Evolutionary conservation across 2,113 vertebrate species (phyloP), one percentile per base, ranked within the genome.

Genomic region (Esox niger): DNA sequence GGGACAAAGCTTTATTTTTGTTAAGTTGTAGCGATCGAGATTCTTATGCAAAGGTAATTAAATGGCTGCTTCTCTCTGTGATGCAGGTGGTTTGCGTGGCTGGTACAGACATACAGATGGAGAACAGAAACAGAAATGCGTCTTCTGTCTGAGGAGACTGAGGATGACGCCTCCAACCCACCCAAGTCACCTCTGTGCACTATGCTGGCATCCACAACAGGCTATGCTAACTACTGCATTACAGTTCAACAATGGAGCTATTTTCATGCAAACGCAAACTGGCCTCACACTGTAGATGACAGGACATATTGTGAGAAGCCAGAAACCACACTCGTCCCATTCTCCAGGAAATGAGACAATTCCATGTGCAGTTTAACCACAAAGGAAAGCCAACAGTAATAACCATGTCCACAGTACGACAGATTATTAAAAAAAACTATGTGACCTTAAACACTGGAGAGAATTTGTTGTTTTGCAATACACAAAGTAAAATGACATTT

Each of bases 41-140:
- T 71, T 84, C 75, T 79, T 84, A 89, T 87, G 89, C 88, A 88
- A 84, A 91, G 84, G 87, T 90, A 91, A 89, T 91, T 91, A 90
- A 90, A 87, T 80, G 79, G 84, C 71, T 79, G 75, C 82, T 84
- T 69, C 79, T 88, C 82, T 82, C 58, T 70, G 83, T 65, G 68
- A 55, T 77, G 60, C 67, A 58, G 29, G 31, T 54, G 56, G 62
- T 23, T 15, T 38, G 46, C 7, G 32, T 55, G 71, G 71, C 70
- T 69, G 49, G 79, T 55, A 82, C 49, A 67, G 46, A 77, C 72
- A 60, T n/a, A 15, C 60, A 46, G 38, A 13, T 23, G 15, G 31
- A 58, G 56, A 58, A 2, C 15, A 15, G 35, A 38, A 38, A 38
- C 11, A 38, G 35, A 15, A 13, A 38, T 38, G 35, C 35, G 11